Base-by-base conservation (phyloP, 2,797 vertebrate species). In the Phalloptychus januarius region DNA sequence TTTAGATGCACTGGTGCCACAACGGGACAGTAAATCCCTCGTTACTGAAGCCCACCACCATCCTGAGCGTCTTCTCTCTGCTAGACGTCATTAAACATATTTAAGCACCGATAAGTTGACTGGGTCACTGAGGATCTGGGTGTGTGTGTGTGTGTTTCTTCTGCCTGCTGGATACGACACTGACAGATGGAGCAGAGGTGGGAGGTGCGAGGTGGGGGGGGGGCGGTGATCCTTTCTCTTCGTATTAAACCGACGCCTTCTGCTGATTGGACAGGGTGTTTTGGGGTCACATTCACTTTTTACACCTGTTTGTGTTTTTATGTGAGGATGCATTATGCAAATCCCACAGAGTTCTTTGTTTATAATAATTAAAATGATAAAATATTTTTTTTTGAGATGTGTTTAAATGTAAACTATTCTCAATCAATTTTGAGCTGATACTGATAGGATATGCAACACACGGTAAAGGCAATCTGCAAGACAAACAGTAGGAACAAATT, bases 171-270 rank as follows among this genome's bases (percentile, higher is more conserved):
- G 88, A 90, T 87, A 84, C 90, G 87, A 91, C 86, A 92, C 93
- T 88, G 95, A 96, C 95, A 96, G 95, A 96, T 96, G 95, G 95
- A 89, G 89, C 79, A 85, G 85, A 87, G 86, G 88, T 89, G 78
- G 93, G 93, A 87, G 92, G 90, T 91, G 89, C 88, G 92, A 85
- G 90, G 87, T 88, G 90, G 50, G 18, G 16, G 80, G 86, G 81
- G 86, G 89, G 87, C 86, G 91, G 88, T 83, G 85, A 85, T 87
- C 81, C 89, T 92, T 87, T 92, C 88, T 81, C 88, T 94, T 92
- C 93, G 90, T 93, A 86, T 94, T 90, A 83, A 48, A 44, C 87
- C 88, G 89, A 91, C 40, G 87, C 91, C 90, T 85, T 93, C 91
- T 94, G 92, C 91, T 94, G 88, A 93, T 88, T 92, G 89, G 89